A percentile compares a stretch with the other conserved stretches of the same genome.
phyloP scores from a whole-genome alignment of 2,113 vertebrate genomes.

The Microcebus jonahi region DNA sequence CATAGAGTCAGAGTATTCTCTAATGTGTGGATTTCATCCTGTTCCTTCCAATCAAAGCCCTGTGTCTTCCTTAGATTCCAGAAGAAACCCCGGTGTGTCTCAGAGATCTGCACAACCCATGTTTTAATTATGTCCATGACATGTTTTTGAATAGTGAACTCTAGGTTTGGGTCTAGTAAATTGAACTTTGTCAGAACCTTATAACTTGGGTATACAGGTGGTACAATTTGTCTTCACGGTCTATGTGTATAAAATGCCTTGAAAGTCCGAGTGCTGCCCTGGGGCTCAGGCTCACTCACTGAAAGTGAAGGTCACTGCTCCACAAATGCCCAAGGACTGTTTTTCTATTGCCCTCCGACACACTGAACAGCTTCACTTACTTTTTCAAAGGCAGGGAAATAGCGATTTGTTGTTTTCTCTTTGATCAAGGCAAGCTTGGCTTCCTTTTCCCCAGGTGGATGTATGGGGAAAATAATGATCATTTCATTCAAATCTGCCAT shows the following conservation, averaged over 20 bases:
- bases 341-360: not conserved
- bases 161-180: too few relatives aligned
- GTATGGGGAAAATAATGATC: conserved; percentile 71
- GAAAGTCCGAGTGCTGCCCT: not conserved
- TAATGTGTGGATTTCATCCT: too few relatives aligned
- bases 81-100: not conserved
- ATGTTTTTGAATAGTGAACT: not conserved
- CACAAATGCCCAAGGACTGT: too few relatives aligned
- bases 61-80: not conserved
- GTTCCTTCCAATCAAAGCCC: not conserved
- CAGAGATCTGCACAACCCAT: not conserved
- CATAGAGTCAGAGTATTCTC: not conserved
- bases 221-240: not conserved
- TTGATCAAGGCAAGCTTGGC: conserved; percentile 75
- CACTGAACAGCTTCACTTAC: conserved; percentile 72
- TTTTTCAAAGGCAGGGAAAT: conserved; percentile 89
- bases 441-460: conserved; percentile 62
- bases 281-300: not conserved
- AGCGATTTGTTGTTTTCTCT: conserved; percentile 82
- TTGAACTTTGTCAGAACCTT: not conserved
- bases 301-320: not conserved
- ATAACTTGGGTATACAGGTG: not conserved
- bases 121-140: not conserved
- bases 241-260: not conserved
- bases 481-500: conserved; percentile 84